Base-by-base conservation (phyloP, 2,113 vertebrate species). In the Scytalopus superciliaris region DNA sequence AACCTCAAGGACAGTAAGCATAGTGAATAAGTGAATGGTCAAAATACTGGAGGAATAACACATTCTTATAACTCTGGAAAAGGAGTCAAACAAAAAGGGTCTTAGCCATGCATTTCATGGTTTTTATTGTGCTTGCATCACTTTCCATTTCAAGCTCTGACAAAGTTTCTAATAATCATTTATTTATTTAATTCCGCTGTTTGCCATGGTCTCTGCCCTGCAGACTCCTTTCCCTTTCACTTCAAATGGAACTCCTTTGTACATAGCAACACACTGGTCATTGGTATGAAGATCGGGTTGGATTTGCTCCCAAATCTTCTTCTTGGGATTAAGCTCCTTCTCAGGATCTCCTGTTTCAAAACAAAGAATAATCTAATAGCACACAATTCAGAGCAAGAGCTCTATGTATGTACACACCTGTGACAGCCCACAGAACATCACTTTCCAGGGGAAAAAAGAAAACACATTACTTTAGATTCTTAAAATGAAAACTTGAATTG, bases 271-370 rank as follows among this genome's bases (percentile, higher is more conserved):
- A 87, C 98, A 99, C 39, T 98, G 97, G 44, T 90, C 96, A 83
- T 99, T 98, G 12, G 99, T 99, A 84, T 91, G 97, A 74, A 99
- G 98, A 82, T 99, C 99, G 12, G 99, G 99, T 89, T 99, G 99
- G 91, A 99, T 98, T 93, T 99, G 99, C 95, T 99, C 99, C 99
- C 99, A 99, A 24, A 99, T 99, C 97, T 99, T 99, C 98, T 99
- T 99, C 97, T 99, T 99, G 66, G 99, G 99, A 97, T 99, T 99
- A 89, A 99, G 98, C 87, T 99, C 99, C 94, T 99, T 99, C 94
- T 99, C 99, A 22, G 99, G 99, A 67, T 99, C 99, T 96, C 99
- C 99, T 99, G 94, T 97, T 95, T 47, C 39, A 76, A 89, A 86
- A 94, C 56, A 94, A 93, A 92, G 72, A 82, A 89, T 8, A 96